These are phyloP conservation scores for Polypterus bichir DNA, from an alignment of 2,113 vertebrate species.

Conservation along the genomic window DNA sequence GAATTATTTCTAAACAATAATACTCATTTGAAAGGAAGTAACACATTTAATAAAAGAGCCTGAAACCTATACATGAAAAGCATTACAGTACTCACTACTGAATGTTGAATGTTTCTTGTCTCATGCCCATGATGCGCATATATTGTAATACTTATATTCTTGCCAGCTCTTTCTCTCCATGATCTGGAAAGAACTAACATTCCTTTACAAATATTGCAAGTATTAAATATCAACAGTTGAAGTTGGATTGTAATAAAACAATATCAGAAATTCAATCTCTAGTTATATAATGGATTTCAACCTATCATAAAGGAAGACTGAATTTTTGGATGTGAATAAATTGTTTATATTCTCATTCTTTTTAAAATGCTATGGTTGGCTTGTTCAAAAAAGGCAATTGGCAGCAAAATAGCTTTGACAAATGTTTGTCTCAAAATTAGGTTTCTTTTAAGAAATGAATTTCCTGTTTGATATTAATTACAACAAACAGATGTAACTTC, in stretches of 20 bases:
- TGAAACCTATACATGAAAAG: no score
- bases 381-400: background rate
- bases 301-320: background rate
- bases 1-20: no score
- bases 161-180: background rate
- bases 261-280: background rate
- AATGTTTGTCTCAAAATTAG: background rate
- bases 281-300: background rate
- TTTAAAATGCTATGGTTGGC: background rate
- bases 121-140: no score
- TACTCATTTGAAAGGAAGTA: no score
- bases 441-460: no score
- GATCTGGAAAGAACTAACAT: background rate
- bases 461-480: no score
- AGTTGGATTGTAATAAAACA: background rate
- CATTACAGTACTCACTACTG: no score
- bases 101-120: no score
- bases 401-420: background rate
- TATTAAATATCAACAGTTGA: background rate
- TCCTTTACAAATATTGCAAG: background rate
- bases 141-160: background rate
- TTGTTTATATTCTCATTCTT: background rate
- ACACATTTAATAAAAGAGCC: no score
- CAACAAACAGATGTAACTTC: no score
- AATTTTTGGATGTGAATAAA: background rate